Conservation (phyloP, 1,140 invertebrate genomes). For the Oryzaephilus surinamensis region DNA sequence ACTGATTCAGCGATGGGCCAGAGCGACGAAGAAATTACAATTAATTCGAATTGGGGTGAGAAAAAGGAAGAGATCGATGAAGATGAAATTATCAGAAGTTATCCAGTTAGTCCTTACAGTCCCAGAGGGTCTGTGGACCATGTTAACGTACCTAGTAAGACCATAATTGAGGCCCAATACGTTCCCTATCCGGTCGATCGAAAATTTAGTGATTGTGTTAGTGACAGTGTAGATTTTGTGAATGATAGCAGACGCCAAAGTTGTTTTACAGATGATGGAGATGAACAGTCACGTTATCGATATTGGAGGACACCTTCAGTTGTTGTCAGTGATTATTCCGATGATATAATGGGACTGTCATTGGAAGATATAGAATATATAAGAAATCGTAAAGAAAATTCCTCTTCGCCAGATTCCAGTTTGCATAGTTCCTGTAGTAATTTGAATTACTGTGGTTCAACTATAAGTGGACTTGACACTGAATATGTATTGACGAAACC, state of each 20-base stretch:
- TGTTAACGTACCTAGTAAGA: conserved; percentile 28
- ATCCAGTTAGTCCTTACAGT: conserved; percentile 17
- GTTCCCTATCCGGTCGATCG: conserved; percentile 26
- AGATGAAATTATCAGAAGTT: conserved; percentile 1
- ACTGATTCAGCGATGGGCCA: conserved; percentile 44
- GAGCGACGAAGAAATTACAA: conserved; percentile 41
- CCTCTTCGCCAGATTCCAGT: conserved; percentile 39
- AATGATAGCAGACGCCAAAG: conserved; percentile 36
- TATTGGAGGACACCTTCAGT: conserved; percentile 69
- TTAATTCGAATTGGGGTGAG: conserved; percentile 28
- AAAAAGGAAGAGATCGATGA: conserved; percentile 14
- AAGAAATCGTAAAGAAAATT: conserved; percentile 36
- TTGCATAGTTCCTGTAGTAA: conserved; percentile 55
- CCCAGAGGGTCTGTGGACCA: conserved; percentile 28
- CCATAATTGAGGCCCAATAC: conserved; percentile 29
- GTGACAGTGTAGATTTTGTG: conserved; percentile 21
- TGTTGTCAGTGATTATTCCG: conserved; percentile 73
- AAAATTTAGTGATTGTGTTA: conserved; percentile 29
- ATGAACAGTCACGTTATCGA: conserved; percentile 36
- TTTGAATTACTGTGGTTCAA: conserved; percentile 43
- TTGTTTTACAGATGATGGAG: conserved; percentile 39
- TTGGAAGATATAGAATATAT: conserved; percentile 56
- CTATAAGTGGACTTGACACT: conserved; percentile 44
- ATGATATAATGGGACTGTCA: conserved; percentile 53
- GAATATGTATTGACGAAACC: conserved; percentile 41